A percentile compares a stretch with the other conserved stretches of the same genome.
These are phyloP conservation scores for Helicoverpa assulta DNA, from an alignment of 2,888 invertebrate species.

Conservation along the genomic window DNA sequence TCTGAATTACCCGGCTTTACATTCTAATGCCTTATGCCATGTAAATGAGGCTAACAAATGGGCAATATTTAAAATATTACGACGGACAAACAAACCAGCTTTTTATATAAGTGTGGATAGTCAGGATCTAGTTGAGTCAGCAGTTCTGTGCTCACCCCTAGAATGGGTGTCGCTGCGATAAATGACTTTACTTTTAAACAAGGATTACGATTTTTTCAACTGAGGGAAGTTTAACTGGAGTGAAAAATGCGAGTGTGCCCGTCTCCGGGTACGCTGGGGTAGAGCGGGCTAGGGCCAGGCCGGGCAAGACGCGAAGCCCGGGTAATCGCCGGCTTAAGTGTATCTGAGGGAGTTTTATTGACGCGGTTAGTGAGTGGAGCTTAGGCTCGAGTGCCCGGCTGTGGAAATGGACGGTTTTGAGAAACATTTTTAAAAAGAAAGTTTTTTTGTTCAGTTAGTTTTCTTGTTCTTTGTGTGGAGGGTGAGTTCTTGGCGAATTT, in stretches of 20 bases:
- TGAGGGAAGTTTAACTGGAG: constrained; percentile 43
- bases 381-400: constrained; percentile 30
- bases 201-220: constrained; percentile 68
- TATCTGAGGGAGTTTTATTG: constrained; percentile 59
- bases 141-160: constrained; percentile 33
- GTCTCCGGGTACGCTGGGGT: constrained; percentile 10
- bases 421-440: constrained; percentile 14
- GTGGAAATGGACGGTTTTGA: background rate
- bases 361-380: constrained; percentile 43
- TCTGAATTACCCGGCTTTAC: too few relatives aligned
- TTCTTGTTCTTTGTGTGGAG: background rate
- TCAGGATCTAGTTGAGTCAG: constrained; percentile 20
- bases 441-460: background rate
- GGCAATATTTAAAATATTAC: background rate
- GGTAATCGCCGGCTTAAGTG: constrained; percentile 1
- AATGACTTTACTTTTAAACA: constrained; percentile 80
- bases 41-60: too few relatives aligned
- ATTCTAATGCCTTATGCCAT: too few relatives aligned
- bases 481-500: too few relatives aligned
- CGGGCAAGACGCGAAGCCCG: background rate
- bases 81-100: background rate
- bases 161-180: constrained; percentile 65
- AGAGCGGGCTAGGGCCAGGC: background rate
- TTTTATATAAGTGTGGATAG: background rate
- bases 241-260: constrained; percentile 52